phyloP scores from a whole-genome alignment of 2,888 invertebrate species.

The Spodoptera exigua region DNA sequence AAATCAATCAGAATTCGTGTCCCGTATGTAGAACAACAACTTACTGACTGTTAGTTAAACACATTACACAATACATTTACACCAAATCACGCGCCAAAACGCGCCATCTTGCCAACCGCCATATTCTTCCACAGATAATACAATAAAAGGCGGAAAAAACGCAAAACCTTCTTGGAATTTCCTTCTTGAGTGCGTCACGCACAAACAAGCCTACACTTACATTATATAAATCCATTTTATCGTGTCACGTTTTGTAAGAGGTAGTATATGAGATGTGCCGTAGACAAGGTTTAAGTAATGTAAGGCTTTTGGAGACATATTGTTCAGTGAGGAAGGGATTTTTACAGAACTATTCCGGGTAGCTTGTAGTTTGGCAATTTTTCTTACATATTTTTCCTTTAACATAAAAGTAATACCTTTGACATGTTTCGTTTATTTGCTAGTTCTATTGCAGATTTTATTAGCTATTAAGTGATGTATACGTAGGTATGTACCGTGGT shows the following conservation, averaged over 20 bases:
- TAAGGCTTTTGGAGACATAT: constrained; percentile 60
- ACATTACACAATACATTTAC: background rate
- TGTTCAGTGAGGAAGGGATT: constrained; percentile 23
- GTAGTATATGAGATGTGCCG: constrained; percentile 37
- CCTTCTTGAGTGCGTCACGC: constrained; percentile 26
- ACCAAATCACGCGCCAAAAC: constrained; percentile 1
- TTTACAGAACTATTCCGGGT: constrained; percentile 8
- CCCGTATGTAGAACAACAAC: background rate
- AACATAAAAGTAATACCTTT: no score
- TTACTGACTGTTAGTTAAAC: background rate
- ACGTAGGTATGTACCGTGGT: no score
- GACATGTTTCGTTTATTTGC: no score
- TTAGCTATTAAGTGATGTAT: no score
- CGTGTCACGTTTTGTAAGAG: constrained; percentile 50
- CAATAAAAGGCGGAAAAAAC: constrained; percentile 34
- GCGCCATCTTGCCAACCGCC: constrained; percentile 3
- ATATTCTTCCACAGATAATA: constrained; percentile 20
- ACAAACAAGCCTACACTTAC: constrained; percentile 27
- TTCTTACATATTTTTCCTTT: background rate
- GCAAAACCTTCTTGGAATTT: constrained; percentile 18
- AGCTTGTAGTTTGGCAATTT: background rate
- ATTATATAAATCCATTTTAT: constrained; percentile 50
- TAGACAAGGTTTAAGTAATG: constrained; percentile 59
- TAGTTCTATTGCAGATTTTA: no score
- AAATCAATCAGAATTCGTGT: no score